A percentile compares a stretch with the other conserved stretches of the same genome.
Evolutionary conservation across 2,888 invertebrate species (phyloP).

Genomic region (Melinopterus prodromus): DNA sequence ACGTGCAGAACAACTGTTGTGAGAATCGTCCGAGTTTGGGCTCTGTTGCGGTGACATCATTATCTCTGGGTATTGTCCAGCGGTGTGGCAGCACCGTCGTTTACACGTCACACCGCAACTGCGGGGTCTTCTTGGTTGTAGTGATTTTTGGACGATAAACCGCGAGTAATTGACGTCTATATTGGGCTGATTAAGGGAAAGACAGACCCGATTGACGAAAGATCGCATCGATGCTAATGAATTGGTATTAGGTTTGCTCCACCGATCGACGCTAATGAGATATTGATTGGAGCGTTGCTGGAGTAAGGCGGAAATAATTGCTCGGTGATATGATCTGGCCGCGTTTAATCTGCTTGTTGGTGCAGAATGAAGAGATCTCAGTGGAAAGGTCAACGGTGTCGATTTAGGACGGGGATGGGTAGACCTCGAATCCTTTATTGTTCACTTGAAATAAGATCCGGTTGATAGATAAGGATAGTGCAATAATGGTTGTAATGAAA

Average conservation of each 20-base stretch:
- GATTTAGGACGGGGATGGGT: too few relatives aligned
- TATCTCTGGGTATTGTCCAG: not conserved
- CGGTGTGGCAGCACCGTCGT: too few relatives aligned
- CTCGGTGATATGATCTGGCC: too few relatives aligned
- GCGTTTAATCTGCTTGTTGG: too few relatives aligned
- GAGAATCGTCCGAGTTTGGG: not conserved
- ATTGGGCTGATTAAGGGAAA: not conserved
- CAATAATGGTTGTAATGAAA: too few relatives aligned
- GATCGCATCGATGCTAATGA: not conserved
- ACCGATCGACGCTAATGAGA: not conserved
- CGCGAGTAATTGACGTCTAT: not conserved
- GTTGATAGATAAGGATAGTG: too few relatives aligned
- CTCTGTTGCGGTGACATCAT: not conserved
- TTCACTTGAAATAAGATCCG: too few relatives aligned
- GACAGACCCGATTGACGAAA: not conserved
- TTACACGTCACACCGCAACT: too few relatives aligned
- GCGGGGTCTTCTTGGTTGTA: not conserved
- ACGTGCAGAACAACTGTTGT: not conserved
- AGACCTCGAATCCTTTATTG: too few relatives aligned
- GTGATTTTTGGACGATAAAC: not conserved
- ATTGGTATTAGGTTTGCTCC: not conserved
- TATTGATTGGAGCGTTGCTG: not conserved
- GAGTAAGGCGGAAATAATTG: not conserved
- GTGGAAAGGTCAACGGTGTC: too few relatives aligned
- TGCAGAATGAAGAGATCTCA: too few relatives aligned